These are phyloP conservation scores for Leuciscus idus DNA, from an alignment of 2,113 vertebrate genomes.

Conservation along the genomic window DNA sequence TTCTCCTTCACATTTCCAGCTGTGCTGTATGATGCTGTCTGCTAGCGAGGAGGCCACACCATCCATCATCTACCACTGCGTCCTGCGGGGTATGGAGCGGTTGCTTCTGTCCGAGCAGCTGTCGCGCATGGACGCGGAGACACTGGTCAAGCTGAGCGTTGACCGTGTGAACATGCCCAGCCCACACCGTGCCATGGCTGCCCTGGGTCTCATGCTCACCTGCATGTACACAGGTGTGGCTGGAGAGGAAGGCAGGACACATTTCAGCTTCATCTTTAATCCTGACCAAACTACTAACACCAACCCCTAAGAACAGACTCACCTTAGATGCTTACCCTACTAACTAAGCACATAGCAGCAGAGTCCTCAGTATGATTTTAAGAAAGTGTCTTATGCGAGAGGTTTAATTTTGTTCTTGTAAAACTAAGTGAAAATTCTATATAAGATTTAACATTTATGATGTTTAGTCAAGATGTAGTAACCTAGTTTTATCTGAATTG, in stretches of 20 bases:
- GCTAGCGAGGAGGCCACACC: slow-evolving; percentile 93
- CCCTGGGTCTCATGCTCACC: slow-evolving; percentile 96
- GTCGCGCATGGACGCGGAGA: slow-evolving; percentile 89
- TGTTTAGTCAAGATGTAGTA: background rate
- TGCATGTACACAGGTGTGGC: slow-evolving; percentile 98
- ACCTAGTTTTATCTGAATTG: background rate
- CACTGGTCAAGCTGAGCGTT: slow-evolving; percentile 93
- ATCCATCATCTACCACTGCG: slow-evolving; percentile 92
- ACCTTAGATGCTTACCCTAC: slow-evolving; percentile 23
- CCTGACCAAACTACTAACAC: slow-evolving; percentile 52
- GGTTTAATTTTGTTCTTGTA: background rate
- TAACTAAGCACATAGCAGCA: slow-evolving; percentile 9
- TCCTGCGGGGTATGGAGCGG: slow-evolving; percentile 92
- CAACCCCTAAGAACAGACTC: background rate
- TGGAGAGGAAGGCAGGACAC: slow-evolving; percentile 55
- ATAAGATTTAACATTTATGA: background rate
- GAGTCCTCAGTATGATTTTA: background rate
- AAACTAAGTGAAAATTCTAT: background rate
- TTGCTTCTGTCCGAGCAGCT: slow-evolving; percentile 95
- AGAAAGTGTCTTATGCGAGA: background rate
- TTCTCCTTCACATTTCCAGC: slow-evolving; percentile 67
- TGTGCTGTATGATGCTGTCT: slow-evolving; percentile 94
- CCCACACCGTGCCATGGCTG: slow-evolving; percentile 95
- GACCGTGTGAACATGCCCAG: slow-evolving; percentile 95
- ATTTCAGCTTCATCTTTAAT: slow-evolving; percentile 49